Conservation (phyloP, 2,888 invertebrate species). For the Chrysina gloriosa region DNA sequence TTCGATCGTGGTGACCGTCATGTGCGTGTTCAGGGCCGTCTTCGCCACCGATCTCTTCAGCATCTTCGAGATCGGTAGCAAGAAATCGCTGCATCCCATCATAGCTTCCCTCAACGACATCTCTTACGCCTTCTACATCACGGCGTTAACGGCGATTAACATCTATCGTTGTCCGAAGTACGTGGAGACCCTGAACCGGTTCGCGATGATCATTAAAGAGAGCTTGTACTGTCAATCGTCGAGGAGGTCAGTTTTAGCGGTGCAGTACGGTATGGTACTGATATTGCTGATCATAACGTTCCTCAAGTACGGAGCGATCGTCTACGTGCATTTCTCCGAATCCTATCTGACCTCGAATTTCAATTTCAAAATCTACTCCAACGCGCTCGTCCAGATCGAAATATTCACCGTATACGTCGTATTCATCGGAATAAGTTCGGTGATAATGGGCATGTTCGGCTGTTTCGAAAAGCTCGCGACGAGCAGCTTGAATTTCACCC, state of each 20-base stretch:
- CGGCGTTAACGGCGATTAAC: slow-evolving; percentile 53
- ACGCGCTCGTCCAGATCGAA: slow-evolving; percentile 55
- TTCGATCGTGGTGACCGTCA: slow-evolving; percentile 49
- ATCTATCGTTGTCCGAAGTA: slow-evolving; percentile 55
- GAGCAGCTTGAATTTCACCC: slow-evolving; percentile 56
- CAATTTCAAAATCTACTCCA: slow-evolving; percentile 52
- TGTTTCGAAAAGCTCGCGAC: slow-evolving; percentile 62
- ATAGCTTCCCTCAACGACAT: slow-evolving; percentile 57
- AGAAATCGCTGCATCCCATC: slow-evolving; percentile 56
- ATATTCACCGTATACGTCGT: slow-evolving; percentile 58
- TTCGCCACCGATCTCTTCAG: slow-evolving; percentile 53
- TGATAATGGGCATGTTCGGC: slow-evolving; percentile 56
- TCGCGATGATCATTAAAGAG: slow-evolving; percentile 53
- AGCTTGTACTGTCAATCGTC: slow-evolving; percentile 59
- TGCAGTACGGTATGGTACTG: slow-evolving; percentile 16
- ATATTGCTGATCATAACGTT: slow-evolving; percentile 38
- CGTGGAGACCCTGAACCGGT: slow-evolving; percentile 55
- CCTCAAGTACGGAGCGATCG: slow-evolving; percentile 52
- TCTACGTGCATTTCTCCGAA: slow-evolving; percentile 54
- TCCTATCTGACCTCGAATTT: slow-evolving; percentile 54
- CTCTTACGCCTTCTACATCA: slow-evolving; percentile 56
- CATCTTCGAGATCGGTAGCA: slow-evolving; percentile 47
- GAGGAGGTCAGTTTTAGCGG: slow-evolving; percentile 45
- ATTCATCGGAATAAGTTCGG: slow-evolving; percentile 53
- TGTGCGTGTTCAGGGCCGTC: slow-evolving; percentile 51